A percentile compares a stretch with the other conserved stretches of the same genome.
Conservation (phyloP, 2,888 invertebrate species). For the Dendrolimus houi region DNA sequence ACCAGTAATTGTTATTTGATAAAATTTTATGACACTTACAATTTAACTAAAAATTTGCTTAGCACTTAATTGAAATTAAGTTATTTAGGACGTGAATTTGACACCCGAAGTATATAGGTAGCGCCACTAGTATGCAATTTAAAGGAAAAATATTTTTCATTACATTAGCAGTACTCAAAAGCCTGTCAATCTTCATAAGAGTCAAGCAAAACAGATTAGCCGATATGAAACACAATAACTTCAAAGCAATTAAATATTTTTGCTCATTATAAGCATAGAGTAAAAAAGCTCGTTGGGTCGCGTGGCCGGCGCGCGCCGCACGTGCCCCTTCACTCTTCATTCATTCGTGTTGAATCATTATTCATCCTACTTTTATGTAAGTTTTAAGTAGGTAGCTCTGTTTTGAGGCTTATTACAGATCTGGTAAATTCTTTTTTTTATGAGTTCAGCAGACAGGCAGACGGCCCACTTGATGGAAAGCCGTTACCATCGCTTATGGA, state of each 20-base stretch:
- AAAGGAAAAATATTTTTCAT: neutral
- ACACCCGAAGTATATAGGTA: neutral
- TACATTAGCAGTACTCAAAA: neutral
- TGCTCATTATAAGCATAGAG: slow-evolving; percentile 45
- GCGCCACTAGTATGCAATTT: neutral
- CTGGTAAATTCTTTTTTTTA: no score
- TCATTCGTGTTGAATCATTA: neutral
- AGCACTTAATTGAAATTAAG: no score
- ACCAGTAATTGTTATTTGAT: no score
- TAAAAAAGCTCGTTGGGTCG: slow-evolving; percentile 19
- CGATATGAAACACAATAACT: neutral
- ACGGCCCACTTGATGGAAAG: no score
- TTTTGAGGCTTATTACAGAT: no score
- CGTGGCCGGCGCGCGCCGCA: slow-evolving; percentile 2
- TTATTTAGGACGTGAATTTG: no score
- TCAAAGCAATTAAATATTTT: slow-evolving; percentile 54
- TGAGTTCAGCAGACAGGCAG: no score
- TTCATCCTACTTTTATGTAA: neutral
- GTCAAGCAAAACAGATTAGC: neutral
- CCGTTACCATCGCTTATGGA: no score
- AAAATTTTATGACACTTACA: no score
- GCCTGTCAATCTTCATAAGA: neutral
- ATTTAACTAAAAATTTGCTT: no score
- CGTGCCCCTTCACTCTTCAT: neutral
- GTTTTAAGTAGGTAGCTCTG: no score